Evolutionary conservation across 2,888 invertebrate genomes (phyloP).

Genomic region (Byasa hedistus): DNA sequence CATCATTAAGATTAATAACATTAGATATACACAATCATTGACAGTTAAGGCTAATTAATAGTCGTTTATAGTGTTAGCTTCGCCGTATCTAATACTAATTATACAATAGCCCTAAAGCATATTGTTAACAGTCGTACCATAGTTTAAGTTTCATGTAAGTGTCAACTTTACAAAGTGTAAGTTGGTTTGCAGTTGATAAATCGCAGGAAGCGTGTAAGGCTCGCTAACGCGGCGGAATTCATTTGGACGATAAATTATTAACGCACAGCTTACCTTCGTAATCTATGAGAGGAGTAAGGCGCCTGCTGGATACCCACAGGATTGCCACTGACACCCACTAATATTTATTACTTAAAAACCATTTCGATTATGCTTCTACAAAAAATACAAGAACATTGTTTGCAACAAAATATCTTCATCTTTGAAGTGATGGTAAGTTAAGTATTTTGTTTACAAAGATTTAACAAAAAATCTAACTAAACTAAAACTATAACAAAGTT

Average conservation of each 20-base stretch:
- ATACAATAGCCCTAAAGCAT: conserved; percentile 10
- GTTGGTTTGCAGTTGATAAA: conserved; percentile 27
- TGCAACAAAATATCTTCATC: too few relatives aligned
- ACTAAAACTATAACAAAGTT: too few relatives aligned
- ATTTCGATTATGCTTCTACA: too few relatives aligned
- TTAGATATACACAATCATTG: too few relatives aligned
- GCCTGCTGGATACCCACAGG: conserved; percentile 15
- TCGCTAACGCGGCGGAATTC: conserved; percentile 25
- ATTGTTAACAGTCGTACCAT: conserved; percentile 17
- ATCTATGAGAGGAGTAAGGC: conserved; percentile 24
- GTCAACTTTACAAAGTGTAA: conserved; percentile 26
- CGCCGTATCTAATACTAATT: conserved; percentile 9
- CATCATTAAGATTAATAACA: too few relatives aligned
- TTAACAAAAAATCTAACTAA: too few relatives aligned
- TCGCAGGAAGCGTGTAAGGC: conserved; percentile 26
- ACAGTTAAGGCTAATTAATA: too few relatives aligned
- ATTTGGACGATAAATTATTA: conserved; percentile 29
- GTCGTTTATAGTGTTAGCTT: background rate
- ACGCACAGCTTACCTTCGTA: conserved; percentile 27
- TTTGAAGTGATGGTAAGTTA: too few relatives aligned
- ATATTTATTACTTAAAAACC: background rate
- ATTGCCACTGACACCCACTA: conserved; percentile 2
- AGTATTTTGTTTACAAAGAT: too few relatives aligned
- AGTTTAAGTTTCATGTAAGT: conserved; percentile 23
- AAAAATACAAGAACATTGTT: too few relatives aligned